Base-by-base conservation (phyloP, 2,888 invertebrate genomes). In the Parnassius mnemosyne region DNA sequence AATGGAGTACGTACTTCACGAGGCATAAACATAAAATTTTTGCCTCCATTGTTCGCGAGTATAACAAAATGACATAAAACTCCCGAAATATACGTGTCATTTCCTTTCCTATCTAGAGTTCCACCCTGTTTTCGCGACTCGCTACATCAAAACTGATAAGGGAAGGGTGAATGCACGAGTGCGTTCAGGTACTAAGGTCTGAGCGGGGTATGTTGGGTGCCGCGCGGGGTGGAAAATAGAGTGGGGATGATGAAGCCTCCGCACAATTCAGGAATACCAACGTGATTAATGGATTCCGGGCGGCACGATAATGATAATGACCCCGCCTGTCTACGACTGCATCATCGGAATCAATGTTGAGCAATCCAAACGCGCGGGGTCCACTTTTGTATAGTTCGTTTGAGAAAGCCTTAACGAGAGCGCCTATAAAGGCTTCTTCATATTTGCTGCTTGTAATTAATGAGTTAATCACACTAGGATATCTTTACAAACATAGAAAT, bases 241-340 rank as follows among this genome's bases (percentile, higher is more conserved):
- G 53, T 54, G 60, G 71, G 71, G 74, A 75, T 73, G 77, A 73
- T 74, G 77, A 71, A 71, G 71, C 73, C 72, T 74, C 70, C 70
- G 65, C 73, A 77, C 79, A 74, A 76, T 80, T 81, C 82, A 83
- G 85, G 83, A 81, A 87, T 85, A 86, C 81, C 88, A 83, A 84
- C 85, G 83, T 90, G 90, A 90, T 90, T 90, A 90, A 90, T 90
- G 89, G 85, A 87, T 86, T 79, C 83, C 79, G 77, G 76, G 76
- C 80, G 78, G 78, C 72, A 77, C 83, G 84, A 81, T 90, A 89
- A 89, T 89, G 87, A 89, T 89, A 88, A 90, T 89, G 89, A 89
- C 84, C 84, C 79, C 69, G 77, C 73, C 81, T 81, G 81, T 79
- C 81, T 77, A 77, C 75, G 78, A 78, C 80, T 84, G 83, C 81